Base-by-base conservation (phyloP, 2,888 invertebrate genomes). In the Apeira syringaria region DNA sequence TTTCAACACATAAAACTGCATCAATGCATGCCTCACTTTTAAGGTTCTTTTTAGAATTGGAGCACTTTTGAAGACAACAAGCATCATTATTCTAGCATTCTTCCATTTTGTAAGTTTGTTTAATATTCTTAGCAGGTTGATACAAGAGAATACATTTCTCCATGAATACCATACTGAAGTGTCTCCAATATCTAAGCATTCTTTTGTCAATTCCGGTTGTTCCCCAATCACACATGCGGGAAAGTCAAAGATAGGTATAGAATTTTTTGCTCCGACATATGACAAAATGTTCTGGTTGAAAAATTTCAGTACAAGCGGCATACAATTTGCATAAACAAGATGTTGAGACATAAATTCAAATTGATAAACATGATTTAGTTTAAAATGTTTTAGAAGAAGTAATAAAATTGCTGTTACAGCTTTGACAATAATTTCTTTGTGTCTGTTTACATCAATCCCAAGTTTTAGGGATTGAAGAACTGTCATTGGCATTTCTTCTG, bases 71-170 rank as follows among this genome's bases (percentile, higher is more conserved):
- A 99, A 99, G 5, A 99, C 99, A 17, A 99, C 99, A 61, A 99
- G 91, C 98, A 99, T 99, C 97, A 98, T 98, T 49, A 98, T 97
- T 53, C 99, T 93, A n/a, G 99, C 99, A 81, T 99, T 99, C 77
- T 99, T 99, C 98, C 99, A 99, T 83, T 99, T 99, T 26, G 99
- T 99, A 43, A 99, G 91, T 88, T 99, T 99, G 81, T 99, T 99
- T 38, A 99, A 92, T 61, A 99, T 97, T 60, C 99, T 92, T 50
- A 99, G 86, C 35, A 99, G 87, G 90, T 99, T 99, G 46, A 99
- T 98, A 73, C 99, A 98, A 2, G 98, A 97, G 84, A 98, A 99
- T 38, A 99, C 94, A 89, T 99, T 99, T 57, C 99, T 92, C 99
- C 99, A 99, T 29, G 98, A 98, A 80, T 95, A 99, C 30, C 94